Conservation (phyloP, 2,888 invertebrate species). For the Trachelus troglodyta region DNA sequence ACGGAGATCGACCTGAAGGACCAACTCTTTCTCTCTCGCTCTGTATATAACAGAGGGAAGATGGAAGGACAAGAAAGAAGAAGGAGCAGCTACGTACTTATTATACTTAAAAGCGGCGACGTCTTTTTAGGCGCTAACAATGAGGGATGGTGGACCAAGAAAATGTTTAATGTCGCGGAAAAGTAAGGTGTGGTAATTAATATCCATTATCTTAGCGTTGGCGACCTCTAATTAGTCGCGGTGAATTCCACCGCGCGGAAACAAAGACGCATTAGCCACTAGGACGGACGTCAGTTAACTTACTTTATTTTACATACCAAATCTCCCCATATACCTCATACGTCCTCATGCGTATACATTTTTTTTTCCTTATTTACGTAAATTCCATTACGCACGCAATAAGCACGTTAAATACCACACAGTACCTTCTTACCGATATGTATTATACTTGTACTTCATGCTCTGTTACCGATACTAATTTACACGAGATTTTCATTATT, state of each 20-base stretch:
- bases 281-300: neutral
- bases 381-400: too few species aligned
- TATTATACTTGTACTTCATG: too few species aligned
- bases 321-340: too few species aligned
- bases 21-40: too few species aligned
- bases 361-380: too few species aligned
- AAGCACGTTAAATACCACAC: too few species aligned
- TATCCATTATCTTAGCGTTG: constrained; percentile 62
- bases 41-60: constrained; percentile 10
- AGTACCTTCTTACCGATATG: too few species aligned
- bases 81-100: constrained; percentile 43
- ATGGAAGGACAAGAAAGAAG: constrained; percentile 16
- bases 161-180: constrained; percentile 65
- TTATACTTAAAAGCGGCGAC: constrained; percentile 57
- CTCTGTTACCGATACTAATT: too few species aligned
- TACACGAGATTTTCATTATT: too few species aligned
- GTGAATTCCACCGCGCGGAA: constrained; percentile 45
- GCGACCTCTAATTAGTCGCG: constrained; percentile 59
- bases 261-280: constrained; percentile 59
- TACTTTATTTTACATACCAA: too few species aligned
- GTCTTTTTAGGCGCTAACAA: constrained; percentile 63
- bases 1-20: neutral
- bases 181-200: constrained; percentile 62
- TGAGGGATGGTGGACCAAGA: constrained; percentile 63
- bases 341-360: too few species aligned